A percentile compares a stretch with the other conserved stretches of the same genome.
Conservation (phyloP, 2,888 invertebrate genomes). For the Drosophila fulvimacula region DNA sequence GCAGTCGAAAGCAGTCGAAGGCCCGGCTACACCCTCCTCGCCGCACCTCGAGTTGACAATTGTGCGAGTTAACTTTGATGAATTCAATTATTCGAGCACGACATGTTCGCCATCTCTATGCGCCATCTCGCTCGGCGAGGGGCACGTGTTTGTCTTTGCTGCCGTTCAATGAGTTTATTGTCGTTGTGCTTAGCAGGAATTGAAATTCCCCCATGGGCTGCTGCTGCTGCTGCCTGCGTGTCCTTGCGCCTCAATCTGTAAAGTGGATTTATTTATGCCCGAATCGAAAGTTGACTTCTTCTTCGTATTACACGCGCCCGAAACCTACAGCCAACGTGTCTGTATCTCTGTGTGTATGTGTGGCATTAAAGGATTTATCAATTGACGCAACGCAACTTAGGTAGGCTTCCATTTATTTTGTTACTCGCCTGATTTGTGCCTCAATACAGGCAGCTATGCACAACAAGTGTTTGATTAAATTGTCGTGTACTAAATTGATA, state of each 20-base stretch:
- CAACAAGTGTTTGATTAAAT: constrained; percentile 73
- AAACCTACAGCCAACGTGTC: not conserved
- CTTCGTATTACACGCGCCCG: constrained; percentile 32
- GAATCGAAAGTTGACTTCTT: constrained; percentile 77
- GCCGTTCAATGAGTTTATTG: constrained; percentile 72
- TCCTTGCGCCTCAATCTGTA: constrained; percentile 66
- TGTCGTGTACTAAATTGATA: constrained; percentile 28
- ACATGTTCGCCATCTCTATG: constrained; percentile 42
- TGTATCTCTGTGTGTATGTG: constrained; percentile 7
- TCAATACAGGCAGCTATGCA: constrained; percentile 35
- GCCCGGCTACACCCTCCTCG: too few species aligned
- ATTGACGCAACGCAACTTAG: constrained; percentile 66
- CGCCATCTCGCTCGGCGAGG: constrained; percentile 26
- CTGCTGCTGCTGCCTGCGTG: constrained; percentile 1
- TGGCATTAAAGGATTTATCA: constrained; percentile 77
- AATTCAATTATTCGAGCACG: constrained; percentile 76
- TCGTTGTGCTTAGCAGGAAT: constrained; percentile 70
- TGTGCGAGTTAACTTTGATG: constrained; percentile 80
- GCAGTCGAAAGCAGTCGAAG: constrained; percentile 13
- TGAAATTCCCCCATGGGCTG: constrained; percentile 61
- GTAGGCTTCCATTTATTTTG: constrained; percentile 32
- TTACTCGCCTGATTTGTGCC: constrained; percentile 44
- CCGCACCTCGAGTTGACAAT: too few species aligned
- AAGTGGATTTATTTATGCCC: constrained; percentile 76
- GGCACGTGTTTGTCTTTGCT: constrained; percentile 66